Conservation (phyloP, 2,797 vertebrate genomes). For the Cirrhinus mrigala region DNA sequence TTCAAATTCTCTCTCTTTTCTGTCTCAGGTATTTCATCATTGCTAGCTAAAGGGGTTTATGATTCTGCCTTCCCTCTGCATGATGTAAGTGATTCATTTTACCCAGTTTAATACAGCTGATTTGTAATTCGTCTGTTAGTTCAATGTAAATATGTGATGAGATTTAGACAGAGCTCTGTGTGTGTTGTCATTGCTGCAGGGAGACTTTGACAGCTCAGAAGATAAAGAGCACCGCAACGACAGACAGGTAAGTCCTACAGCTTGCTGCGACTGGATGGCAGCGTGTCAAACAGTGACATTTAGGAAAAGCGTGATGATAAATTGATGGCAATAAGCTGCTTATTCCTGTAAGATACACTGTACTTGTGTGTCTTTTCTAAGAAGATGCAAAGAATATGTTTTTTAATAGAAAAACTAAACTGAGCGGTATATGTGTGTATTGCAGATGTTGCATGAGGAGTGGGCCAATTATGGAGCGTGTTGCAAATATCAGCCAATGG, state of each 20-base stretch:
- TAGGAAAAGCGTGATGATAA: slow-evolving; percentile 34
- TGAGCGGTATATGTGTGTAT: not conserved
- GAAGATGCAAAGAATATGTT: not conserved
- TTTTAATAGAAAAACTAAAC: not conserved
- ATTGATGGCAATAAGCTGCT: slow-evolving; percentile 25
- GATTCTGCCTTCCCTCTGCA: slow-evolving; percentile 94
- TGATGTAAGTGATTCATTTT: slow-evolving; percentile 83
- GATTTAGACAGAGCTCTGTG: slow-evolving; percentile 8
- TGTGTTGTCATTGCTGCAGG: slow-evolving; percentile 74
- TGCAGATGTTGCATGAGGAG: slow-evolving; percentile 91
- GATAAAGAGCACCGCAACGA: slow-evolving; percentile 87
- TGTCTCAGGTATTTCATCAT: slow-evolving; percentile 87
- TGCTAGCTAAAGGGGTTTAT: slow-evolving; percentile 93
- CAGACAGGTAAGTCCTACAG: slow-evolving; percentile 85
- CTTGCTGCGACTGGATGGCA: slow-evolving; percentile 23
- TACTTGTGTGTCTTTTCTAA: slow-evolving; percentile 40
- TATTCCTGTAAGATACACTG: not conserved
- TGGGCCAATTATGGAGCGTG: slow-evolving; percentile 97
- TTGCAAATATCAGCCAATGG: slow-evolving; percentile 96
- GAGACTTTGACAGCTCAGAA: slow-evolving; percentile 86
- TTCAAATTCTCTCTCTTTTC: slow-evolving; percentile 12
- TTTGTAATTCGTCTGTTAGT: not conserved
- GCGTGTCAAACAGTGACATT: not conserved
- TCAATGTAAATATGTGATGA: not conserved
- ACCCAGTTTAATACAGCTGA: not conserved